These are phyloP conservation scores for Pachypeltis micranthus DNA, from an alignment of 1,140 invertebrate genomes.

Conservation along the genomic window DNA sequence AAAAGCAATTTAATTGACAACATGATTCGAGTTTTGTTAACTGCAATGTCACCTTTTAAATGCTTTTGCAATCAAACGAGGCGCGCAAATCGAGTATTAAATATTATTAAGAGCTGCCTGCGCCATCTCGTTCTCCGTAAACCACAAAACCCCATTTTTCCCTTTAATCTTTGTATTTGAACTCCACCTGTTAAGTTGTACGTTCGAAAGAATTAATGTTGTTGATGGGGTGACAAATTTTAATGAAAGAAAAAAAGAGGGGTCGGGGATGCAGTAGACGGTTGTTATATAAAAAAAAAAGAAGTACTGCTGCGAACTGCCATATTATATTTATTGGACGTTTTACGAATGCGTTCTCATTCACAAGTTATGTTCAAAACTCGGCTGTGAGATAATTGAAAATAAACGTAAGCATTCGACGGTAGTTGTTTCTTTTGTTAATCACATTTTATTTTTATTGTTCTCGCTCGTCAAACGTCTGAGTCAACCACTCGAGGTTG, in stretches of 20 bases:
- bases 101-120: no score
- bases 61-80: no score
- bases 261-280: background rate
- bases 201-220: background rate
- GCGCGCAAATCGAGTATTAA: no score
- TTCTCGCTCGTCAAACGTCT: no score
- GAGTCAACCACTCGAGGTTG: no score
- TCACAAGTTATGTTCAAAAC: constrained; percentile 20
- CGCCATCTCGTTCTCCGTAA: background rate
- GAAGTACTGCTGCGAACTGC: constrained; percentile 9
- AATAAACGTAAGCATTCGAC: background rate
- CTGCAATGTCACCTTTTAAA: no score
- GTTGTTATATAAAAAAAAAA: background rate
- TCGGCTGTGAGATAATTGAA: constrained; percentile 20
- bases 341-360: background rate
- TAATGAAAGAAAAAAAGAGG: background rate
- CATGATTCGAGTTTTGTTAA: no score
- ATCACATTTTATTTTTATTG: background rate
- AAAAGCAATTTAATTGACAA: no score
- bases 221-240: background rate
- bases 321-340: constrained; percentile 15
- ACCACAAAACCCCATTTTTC: background rate
- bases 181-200: background rate
- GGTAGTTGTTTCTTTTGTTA: background rate
- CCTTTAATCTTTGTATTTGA: background rate